A percentile compares a stretch with the other conserved stretches of the same genome.
Conservation (phyloP, 1,140 invertebrate species). For the Danaus melanippus region DNA sequence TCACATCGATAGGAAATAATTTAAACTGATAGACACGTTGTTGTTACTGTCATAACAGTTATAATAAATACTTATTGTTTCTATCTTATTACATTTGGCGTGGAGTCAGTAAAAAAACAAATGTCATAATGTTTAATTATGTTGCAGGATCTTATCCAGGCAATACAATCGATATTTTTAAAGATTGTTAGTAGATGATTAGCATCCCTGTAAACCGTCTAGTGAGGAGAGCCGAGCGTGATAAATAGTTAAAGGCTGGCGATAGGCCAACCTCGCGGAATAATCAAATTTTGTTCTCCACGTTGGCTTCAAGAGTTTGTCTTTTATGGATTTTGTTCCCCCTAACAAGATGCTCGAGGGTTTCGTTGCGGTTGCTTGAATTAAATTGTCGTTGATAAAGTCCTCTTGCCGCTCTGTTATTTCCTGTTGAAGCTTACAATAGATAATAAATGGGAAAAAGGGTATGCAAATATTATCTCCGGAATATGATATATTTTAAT, state of each 20-base stretch:
- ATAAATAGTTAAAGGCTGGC: slow-evolving; percentile 67
- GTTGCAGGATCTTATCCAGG: no score
- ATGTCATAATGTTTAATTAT: no score
- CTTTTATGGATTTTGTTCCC: slow-evolving; percentile 68
- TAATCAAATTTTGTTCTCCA: slow-evolving; percentile 66
- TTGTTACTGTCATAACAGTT: no score
- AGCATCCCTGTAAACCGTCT: slow-evolving; percentile 64
- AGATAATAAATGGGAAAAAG: slow-evolving; percentile 35
- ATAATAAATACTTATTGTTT: no score
- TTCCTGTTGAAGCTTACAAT: slow-evolving; percentile 40
- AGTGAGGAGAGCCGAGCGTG: slow-evolving; percentile 43
- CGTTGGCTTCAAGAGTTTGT: slow-evolving; percentile 47
- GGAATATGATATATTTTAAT: slow-evolving; percentile 13
- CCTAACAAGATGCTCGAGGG: slow-evolving; percentile 62
- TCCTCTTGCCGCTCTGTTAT: slow-evolving; percentile 42
- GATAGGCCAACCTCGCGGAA: slow-evolving; percentile 69
- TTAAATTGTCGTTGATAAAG: slow-evolving; percentile 67
- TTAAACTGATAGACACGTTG: no score
- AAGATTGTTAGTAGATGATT: slow-evolving; percentile 46
- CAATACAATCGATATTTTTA: no score
- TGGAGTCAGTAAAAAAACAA: no score
- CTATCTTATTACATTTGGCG: no score
- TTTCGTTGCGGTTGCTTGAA: slow-evolving; percentile 58
- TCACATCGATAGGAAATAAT: no score
- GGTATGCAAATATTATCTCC: slow-evolving; percentile 15